A percentile compares a stretch with the other conserved stretches of the same genome.
phyloP scores from a whole-genome alignment of 2,888 invertebrate species.

The Eupithecia pulchellata region DNA sequence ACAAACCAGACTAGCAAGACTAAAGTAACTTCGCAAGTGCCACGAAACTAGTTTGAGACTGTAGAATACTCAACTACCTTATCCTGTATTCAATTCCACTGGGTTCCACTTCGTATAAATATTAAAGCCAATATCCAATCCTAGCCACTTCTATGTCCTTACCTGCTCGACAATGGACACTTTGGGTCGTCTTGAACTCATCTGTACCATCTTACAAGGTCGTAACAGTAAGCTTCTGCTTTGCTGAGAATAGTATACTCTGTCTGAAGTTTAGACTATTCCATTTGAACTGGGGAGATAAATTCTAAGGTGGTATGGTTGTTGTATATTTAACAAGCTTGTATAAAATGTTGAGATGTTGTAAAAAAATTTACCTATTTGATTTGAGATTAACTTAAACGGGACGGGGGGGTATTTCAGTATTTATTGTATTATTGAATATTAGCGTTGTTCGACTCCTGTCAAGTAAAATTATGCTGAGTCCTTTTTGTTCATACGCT shows the following conservation, averaged over 20 bases:
- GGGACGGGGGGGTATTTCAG: too few relatives aligned
- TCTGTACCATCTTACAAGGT: neutral
- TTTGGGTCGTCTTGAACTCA: conserved; percentile 11
- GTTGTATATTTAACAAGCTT: neutral
- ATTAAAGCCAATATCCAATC: conserved; percentile 41
- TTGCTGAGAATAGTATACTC: neutral
- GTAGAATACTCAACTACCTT: conserved; percentile 32
- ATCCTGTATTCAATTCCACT: conserved; percentile 40
- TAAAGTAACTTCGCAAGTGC: neutral
- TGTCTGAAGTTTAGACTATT: neutral
- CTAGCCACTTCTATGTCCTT: conserved; percentile 23
- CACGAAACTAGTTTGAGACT: conserved; percentile 29
- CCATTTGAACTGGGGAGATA: neutral
- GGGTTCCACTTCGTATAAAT: conserved; percentile 36
- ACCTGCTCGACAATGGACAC: conserved; percentile 32
- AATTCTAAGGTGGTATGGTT: neutral
- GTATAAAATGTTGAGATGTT: neutral
- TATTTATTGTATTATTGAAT: neutral
- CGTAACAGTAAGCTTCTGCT: neutral
- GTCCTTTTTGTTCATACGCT: too few relatives aligned
- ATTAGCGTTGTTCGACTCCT: too few relatives aligned
- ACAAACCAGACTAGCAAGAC: neutral
- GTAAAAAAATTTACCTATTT: neutral
- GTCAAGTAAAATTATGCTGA: too few relatives aligned
- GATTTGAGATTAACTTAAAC: too few relatives aligned